A percentile compares a stretch with the other conserved stretches of the same genome.
These are phyloP conservation scores for Pantherophis vulpinus DNA, from an alignment of 2,797 vertebrate species.

Conservation along the genomic window DNA sequence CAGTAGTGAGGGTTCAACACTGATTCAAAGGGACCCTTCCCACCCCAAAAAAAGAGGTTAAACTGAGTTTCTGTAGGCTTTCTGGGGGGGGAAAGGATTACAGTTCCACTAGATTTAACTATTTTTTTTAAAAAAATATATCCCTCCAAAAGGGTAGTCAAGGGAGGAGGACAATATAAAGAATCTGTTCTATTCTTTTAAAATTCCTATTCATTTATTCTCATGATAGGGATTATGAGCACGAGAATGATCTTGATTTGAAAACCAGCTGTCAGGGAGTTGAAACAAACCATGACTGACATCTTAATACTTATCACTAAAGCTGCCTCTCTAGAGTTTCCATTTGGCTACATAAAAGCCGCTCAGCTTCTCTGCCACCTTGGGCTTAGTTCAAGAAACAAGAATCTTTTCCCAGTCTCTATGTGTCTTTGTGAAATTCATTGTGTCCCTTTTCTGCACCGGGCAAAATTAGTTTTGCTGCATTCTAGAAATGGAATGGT, in stretches of 20 bases:
- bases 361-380: not conserved
- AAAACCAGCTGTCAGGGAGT: not conserved
- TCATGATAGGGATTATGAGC: not conserved
- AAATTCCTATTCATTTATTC: not conserved
- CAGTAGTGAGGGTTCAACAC: too few relatives aligned
- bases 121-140: not conserved
- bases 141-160: not conserved
- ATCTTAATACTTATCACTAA: not conserved
- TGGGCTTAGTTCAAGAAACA: not conserved
- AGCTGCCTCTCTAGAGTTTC: not conserved
- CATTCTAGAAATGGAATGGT: not conserved
- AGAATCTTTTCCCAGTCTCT: not conserved
- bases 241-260: not conserved
- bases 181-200: not conserved
- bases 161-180: not conserved
- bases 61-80: not conserved
- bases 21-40: not conserved
- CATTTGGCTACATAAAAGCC: not conserved
- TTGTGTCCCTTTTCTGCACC: not conserved
- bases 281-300: not conserved
- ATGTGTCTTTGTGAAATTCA: not conserved
- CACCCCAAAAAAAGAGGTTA: not conserved
- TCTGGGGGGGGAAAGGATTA: not conserved
- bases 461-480: not conserved
- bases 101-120: not conserved